Base-by-base conservation (phyloP, 2,888 invertebrate genomes). In the Ischnus inquisitorius region DNA sequence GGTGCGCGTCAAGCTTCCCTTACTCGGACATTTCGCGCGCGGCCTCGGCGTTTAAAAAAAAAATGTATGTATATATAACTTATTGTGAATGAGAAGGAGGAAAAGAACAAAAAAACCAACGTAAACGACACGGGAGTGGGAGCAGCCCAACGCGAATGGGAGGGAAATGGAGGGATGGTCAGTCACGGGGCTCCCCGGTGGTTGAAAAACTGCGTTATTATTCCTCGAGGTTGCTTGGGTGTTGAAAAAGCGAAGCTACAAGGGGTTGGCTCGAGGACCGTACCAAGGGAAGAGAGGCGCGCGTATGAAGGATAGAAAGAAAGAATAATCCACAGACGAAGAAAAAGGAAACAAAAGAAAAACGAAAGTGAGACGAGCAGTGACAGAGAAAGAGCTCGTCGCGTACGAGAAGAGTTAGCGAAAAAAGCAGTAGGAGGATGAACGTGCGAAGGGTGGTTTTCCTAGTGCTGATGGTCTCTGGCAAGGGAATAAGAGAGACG, bases 311-410 rank as follows among this genome's bases (percentile, higher is more conserved):
- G 64, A 74, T 51, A 48, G 51, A 78, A 39, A 60, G 68, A 76
- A 79, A n/a, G n/a, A 69, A 57, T 74, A 77, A 81, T 82, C 67
- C 67, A 54, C 54, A 79, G 64, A 68, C 72, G 41, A 43, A 46
- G 19, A 34, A 48, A 74, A 22, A 65, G 51, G 39, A 48, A 48
- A 14, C 6, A 65, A 64, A 76, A 72, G 34, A 79, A 72, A 78
- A 79, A 78, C 22, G 75, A 71, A 68, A 76, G 51, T 8, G 72
- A 79, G 54, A 65, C 54, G 25, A 43, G 41, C 64, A 14, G 16
- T 12, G 69, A 75, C 41, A n/a, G 28, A 57, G 60, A 62, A 62
- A 34, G 64, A 75, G 60, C 60, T 34, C 54, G 65, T 68, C 22
- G 67, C 16, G 28, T 46, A 67, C 25, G 60, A 16, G 19, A 34